phyloP scores from a whole-genome alignment of 1,140 invertebrate genomes.

The Contarinia nasturtii region DNA sequence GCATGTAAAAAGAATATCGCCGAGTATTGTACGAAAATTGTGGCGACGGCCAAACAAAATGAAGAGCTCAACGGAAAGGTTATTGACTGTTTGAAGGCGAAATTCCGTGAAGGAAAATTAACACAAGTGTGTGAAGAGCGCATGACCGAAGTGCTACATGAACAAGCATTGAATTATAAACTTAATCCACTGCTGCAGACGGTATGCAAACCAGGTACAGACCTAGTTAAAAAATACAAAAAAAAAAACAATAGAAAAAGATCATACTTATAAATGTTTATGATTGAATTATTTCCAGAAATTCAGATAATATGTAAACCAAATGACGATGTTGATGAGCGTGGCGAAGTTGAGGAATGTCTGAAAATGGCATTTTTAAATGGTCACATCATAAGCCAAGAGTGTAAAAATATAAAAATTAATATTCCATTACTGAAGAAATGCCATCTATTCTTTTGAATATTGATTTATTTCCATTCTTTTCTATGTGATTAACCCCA shows the following conservation, averaged over 20 bases:
- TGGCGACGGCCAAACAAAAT: conserved; percentile 25
- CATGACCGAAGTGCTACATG: conserved; percentile 60
- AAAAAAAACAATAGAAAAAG: too few species aligned
- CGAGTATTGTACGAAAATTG: conserved; percentile 39
- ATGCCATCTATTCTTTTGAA: too few species aligned
- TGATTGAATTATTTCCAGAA: too few species aligned
- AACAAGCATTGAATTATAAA: conserved; percentile 72
- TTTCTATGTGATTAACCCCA: too few species aligned
- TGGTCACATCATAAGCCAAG: conserved; percentile 47
- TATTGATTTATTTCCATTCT: too few species aligned
- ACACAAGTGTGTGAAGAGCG: conserved; percentile 60
- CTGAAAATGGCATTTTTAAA: conserved; percentile 60
- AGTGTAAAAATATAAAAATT: conserved; percentile 44
- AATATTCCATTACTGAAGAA: neutral
- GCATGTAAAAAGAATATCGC: conserved; percentile 54
- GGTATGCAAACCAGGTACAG: conserved; percentile 53
- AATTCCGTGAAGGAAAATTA: conserved; percentile 54
- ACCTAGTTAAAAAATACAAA: too few species aligned
- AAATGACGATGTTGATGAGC: conserved; percentile 27
- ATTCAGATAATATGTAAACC: conserved; percentile 38
- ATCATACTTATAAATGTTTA: too few species aligned
- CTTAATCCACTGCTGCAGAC: conserved; percentile 64
- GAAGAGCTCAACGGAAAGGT: conserved; percentile 42
- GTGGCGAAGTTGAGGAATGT: conserved; percentile 62
- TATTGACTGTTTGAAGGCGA: conserved; percentile 50